phyloP scores from a whole-genome alignment of 2,888 invertebrate genomes.

The Cryptocheilus praepositus region DNA sequence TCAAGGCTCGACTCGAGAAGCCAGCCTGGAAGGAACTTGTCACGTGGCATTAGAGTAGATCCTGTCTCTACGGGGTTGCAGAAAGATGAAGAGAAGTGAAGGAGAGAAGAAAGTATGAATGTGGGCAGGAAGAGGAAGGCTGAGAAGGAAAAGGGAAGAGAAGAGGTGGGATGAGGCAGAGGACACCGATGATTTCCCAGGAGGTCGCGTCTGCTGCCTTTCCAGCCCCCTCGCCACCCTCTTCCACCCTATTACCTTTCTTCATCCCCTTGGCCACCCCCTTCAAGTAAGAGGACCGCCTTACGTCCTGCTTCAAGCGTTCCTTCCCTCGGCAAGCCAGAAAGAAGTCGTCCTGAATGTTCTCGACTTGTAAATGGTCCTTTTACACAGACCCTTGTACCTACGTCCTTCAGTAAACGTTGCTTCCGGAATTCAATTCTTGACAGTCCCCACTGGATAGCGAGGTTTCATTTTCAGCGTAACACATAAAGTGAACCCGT shows the following conservation, averaged over 20 bases:
- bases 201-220: slow-evolving; percentile 56
- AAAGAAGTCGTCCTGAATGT: too few relatives aligned
- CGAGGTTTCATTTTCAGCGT: too few relatives aligned
- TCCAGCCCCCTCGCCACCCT: slow-evolving; percentile 36
- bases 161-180: slow-evolving; percentile 48
- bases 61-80: neutral
- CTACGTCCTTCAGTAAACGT: too few relatives aligned
- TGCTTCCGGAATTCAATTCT: too few relatives aligned
- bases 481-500: too few relatives aligned
- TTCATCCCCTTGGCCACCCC: slow-evolving; percentile 6
- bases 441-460: too few relatives aligned
- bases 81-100: neutral
- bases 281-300: neutral
- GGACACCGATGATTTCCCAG: slow-evolving; percentile 69
- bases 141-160: slow-evolving; percentile 1
- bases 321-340: too few relatives aligned
- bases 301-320: neutral
- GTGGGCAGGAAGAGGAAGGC: neutral
- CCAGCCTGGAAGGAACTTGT: slow-evolving; percentile 9
- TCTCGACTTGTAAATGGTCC: too few relatives aligned
- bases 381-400: too few relatives aligned
- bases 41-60: slow-evolving; percentile 13
- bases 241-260: slow-evolving; percentile 17
- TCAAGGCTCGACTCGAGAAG: slow-evolving; percentile 12
- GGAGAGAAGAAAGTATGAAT: neutral